These are phyloP conservation scores for Boleophthalmus pectinirostris DNA, from an alignment of 2,113 vertebrate genomes.

Conservation along the genomic window DNA sequence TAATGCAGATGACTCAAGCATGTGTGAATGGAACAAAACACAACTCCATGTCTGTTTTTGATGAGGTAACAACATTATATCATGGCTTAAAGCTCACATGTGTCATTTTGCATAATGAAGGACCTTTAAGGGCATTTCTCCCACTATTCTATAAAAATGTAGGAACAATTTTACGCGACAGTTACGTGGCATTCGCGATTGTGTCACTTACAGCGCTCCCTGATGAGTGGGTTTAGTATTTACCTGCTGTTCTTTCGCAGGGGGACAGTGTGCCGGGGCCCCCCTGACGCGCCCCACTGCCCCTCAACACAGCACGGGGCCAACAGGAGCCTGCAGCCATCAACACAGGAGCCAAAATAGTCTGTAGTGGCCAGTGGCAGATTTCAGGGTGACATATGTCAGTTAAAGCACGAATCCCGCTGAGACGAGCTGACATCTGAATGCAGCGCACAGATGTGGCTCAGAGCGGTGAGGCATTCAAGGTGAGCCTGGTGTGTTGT, in stretches of 20 bases:
- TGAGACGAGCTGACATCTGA: conserved; percentile 65
- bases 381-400: conserved; percentile 61
- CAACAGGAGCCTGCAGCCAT: conserved; percentile 46
- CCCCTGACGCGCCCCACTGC: conserved; percentile 27
- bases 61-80: too few relatives aligned
- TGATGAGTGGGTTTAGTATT: conserved; percentile 42
- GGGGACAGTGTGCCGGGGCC: conserved; percentile 28
- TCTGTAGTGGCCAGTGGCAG: conserved; percentile 48
- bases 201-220: conserved; percentile 32
- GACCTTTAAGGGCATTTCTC: background rate
- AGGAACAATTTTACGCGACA: background rate
- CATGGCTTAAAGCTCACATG: too few relatives aligned
- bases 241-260: conserved; percentile 28
- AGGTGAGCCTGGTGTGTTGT: conserved; percentile 3
- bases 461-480: conserved; percentile 33
- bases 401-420: conserved; percentile 44
- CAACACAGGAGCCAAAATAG: conserved; percentile 43
- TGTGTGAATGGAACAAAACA: too few relatives aligned
- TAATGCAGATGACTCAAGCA: too few relatives aligned
- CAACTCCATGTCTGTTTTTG: too few relatives aligned
- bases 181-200: conserved; percentile 33
- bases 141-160: background rate
- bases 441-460: conserved; percentile 32
- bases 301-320: conserved; percentile 31
- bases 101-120: too few relatives aligned